Base-by-base conservation (phyloP, 2,113 vertebrate genomes). In the Ameiurus melas region DNA sequence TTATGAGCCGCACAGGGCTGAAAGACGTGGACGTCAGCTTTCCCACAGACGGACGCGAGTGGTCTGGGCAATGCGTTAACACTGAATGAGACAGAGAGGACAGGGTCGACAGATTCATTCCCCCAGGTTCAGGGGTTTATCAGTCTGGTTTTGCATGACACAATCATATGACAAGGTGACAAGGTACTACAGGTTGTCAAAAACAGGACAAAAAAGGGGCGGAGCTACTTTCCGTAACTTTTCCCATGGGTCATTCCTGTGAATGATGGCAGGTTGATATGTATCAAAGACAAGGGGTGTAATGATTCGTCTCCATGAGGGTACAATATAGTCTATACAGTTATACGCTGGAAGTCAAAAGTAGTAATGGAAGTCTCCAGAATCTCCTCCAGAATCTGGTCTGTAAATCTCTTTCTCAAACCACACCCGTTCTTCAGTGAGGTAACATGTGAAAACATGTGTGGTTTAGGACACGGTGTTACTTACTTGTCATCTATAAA, bases 21-120 rank as follows among this genome's bases (percentile, higher is more conserved):
- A 87, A 91, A 88, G 64, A 77, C 84, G 33, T 62, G 80, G 88
- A 92, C 83, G 55, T 90, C 92, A 64, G 82, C 78, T 86, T 93
- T 94, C 90, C 92, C 92, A 88, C 91, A 75, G 87, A 92, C 85
- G 88, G 89, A 87, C 62, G 14, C 36, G 79, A 86, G 36, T 73
- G 57, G 22, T 51, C 83, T 84, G 82, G 86, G 77, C 88, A 91
- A 92, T 92, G 89, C 68, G 89, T 92, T 92, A 87, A 78, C 79
- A 86, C 27, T 78, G 33, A 68, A 68, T 36, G 19, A 87, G 73
- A 58, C 51, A 86, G 71, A 62, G 30, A 62, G 89, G 84, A 84
- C 75, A 75, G 60, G 19, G 55, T 10, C 55, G 86, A 77, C 47
- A 66, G 83, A 70, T 68, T n/a, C 53, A 4, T 13, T 16, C 62